phyloP scores from a whole-genome alignment of 1,140 invertebrate genomes.

The Tetragnatha versicolor region DNA sequence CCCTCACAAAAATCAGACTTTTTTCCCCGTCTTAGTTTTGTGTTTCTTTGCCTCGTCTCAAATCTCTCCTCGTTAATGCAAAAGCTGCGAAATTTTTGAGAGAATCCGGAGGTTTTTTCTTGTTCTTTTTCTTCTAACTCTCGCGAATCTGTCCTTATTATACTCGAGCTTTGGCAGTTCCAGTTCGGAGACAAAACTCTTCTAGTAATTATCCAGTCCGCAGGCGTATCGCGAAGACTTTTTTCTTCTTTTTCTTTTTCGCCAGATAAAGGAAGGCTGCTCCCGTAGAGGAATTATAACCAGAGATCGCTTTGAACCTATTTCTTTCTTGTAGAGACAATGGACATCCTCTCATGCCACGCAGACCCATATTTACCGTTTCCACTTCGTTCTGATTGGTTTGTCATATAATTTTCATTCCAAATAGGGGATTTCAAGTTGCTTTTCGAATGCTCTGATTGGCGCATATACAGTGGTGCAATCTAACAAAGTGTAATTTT shows the following conservation, averaged over 20 bases:
- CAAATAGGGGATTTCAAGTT: no score
- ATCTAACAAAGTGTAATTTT: no score
- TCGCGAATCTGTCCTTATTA: conserved; percentile 30
- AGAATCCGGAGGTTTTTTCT: neutral
- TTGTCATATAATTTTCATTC: no score
- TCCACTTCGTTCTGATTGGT: no score
- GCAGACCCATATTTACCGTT: no score
- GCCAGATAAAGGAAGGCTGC: no score
- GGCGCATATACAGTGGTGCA: no score
- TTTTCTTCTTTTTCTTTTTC: neutral
- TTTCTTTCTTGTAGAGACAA: no score
- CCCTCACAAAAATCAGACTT: conserved; percentile 9
- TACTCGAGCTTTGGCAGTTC: conserved; percentile 4
- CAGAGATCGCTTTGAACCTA: no score
- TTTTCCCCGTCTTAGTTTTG: neutral
- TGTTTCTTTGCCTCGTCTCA: neutral
- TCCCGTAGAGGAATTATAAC: no score
- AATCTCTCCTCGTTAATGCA: conserved; percentile 23
- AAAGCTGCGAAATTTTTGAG: conserved; percentile 20
- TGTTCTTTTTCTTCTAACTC: neutral
- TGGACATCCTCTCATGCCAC: no score
- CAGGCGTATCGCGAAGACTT: conserved; percentile 19
- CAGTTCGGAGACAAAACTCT: conserved; percentile 25
- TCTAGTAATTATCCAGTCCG: conserved; percentile 36
- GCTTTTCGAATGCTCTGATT: no score